These are phyloP conservation scores for Holcopasites calliopsidis DNA, from an alignment of 1,140 invertebrate species.

Conservation along the genomic window DNA sequence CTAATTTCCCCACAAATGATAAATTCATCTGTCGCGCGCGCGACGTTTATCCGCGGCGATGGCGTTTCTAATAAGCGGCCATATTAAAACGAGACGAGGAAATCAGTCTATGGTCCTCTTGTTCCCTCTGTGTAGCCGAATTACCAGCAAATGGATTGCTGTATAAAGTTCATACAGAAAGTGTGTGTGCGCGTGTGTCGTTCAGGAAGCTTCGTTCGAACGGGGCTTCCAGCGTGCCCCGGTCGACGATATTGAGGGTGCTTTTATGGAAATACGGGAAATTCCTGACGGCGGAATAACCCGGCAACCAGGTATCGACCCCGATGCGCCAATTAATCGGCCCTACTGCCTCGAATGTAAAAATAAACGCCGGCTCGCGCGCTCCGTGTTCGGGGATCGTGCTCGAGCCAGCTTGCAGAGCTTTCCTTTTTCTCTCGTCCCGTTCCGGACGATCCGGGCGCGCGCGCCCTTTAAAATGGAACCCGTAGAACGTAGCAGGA, in stretches of 20 bases:
- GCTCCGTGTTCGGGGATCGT: too few species aligned
- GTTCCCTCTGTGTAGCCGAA: too few species aligned
- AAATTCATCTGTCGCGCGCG: slow-evolving; percentile 13
- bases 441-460: too few species aligned
- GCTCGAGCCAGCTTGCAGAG: not conserved
- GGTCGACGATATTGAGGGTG: slow-evolving; percentile 1
- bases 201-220: not conserved
- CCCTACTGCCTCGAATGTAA: not conserved
- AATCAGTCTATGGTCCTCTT: slow-evolving; percentile 5
- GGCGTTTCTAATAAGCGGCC: not conserved
- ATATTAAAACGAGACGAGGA: not conserved
- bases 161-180: slow-evolving; percentile 16
- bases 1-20: not conserved
- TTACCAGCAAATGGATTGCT: slow-evolving; percentile 24
- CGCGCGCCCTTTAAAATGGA: too few species aligned
- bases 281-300: not conserved
- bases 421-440: not conserved
- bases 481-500: too few species aligned
- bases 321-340: slow-evolving; percentile 5
- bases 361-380: not conserved
- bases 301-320: not conserved
- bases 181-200: too few species aligned
- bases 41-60: not conserved
- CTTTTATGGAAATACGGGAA: slow-evolving; percentile 4
- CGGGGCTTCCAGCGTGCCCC: not conserved